Percentiles rank a stretch among this genome's conserved stretches.
phyloP scores from a whole-genome alignment of 1,140 invertebrate species.

The Drosophila punjabiensis region DNA sequence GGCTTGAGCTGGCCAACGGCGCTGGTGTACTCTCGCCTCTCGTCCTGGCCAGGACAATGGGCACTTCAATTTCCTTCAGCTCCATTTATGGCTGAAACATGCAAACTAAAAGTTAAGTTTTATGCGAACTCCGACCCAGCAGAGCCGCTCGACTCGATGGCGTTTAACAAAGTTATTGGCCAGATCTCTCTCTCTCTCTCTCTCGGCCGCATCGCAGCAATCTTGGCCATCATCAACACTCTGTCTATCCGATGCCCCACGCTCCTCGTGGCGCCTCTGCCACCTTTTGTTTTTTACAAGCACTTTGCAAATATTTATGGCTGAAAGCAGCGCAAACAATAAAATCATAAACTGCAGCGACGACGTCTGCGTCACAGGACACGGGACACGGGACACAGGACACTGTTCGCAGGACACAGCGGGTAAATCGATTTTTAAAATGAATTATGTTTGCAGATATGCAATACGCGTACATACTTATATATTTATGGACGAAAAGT shows the following conservation, averaged over 20 bases:
- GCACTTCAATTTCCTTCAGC: conserved; percentile 71
- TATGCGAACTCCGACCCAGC: conserved; percentile 41
- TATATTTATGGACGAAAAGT: conserved; percentile 21
- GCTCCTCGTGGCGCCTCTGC: conserved; percentile 13
- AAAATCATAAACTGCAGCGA: conserved; percentile 80
- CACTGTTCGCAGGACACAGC: conserved; percentile 33
- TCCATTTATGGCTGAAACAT: conserved; percentile 73
- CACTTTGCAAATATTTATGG: conserved; percentile 82
- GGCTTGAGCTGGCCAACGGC: conserved; percentile 36
- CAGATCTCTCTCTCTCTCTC: conserved; percentile 10
- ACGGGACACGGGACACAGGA: conserved; percentile 27
- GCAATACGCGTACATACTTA: conserved; percentile 51
- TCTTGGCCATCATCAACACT: conserved; percentile 71
- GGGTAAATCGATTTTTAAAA: conserved; percentile 78
- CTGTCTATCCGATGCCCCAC: conserved; percentile 23
- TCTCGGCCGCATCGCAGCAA: conserved; percentile 17
- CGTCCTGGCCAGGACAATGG: conserved; percentile 34
- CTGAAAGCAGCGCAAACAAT: conserved; percentile 78
- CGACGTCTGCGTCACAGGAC: conserved; percentile 54
- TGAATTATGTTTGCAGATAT: conserved; percentile 76
- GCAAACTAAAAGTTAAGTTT: conserved; percentile 80
- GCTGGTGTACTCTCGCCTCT: conserved; percentile 22
- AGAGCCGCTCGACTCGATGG: conserved; percentile 31
- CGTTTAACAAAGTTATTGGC: conserved; percentile 77
- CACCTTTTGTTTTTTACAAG: conserved; percentile 82